Evolutionary conservation across 37 sponge, comb jelly and placozoan genomes (phyloP).

Genomic region (Spongilla lacustris): DNA sequence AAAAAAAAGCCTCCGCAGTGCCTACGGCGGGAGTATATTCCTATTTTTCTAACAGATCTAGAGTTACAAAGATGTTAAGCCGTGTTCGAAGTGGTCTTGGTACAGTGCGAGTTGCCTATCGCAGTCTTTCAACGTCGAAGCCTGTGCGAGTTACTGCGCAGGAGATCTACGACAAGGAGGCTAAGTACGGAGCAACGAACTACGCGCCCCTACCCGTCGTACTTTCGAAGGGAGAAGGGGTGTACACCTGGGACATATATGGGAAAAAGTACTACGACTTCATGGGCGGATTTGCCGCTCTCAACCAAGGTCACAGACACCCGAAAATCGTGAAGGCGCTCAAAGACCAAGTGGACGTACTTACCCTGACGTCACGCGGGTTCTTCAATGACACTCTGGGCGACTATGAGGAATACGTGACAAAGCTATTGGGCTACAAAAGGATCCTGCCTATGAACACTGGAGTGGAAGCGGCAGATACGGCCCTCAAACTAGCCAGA

Average conservation of each 20-base stretch:
- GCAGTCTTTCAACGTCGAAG: not conserved
- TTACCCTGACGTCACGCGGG: slow-evolving; percentile 90
- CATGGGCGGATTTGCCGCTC: slow-evolving; percentile 89
- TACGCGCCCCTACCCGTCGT: slow-evolving; percentile 93
- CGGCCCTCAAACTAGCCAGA: slow-evolving; percentile 92
- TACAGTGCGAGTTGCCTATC: not conserved
- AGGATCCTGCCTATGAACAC: slow-evolving; percentile 98
- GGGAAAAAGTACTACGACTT: slow-evolving; percentile 95
- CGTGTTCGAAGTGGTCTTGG: not conserved
- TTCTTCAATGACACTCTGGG: slow-evolving; percentile 95
- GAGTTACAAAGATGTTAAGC: not conserved
- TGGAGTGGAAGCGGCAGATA: slow-evolving; percentile 94
- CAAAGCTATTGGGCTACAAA: slow-evolving; percentile 93
- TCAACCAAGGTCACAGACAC: slow-evolving; percentile 98
- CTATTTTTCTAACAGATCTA: no score
- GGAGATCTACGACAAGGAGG: slow-evolving; percentile 68
- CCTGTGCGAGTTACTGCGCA: not conserved
- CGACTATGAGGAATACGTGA: slow-evolving; percentile 85
- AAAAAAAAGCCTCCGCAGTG: no score
- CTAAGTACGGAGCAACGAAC: slow-evolving; percentile 88
- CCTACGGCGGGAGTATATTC: no score
- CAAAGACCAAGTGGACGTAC: slow-evolving; percentile 62
- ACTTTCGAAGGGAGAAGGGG: slow-evolving; percentile 85
- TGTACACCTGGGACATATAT: slow-evolving; percentile 95
- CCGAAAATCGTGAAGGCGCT: slow-evolving; percentile 85